Base-by-base conservation (phyloP, 2,113 vertebrate species). In the Laticauda laticaudata region DNA sequence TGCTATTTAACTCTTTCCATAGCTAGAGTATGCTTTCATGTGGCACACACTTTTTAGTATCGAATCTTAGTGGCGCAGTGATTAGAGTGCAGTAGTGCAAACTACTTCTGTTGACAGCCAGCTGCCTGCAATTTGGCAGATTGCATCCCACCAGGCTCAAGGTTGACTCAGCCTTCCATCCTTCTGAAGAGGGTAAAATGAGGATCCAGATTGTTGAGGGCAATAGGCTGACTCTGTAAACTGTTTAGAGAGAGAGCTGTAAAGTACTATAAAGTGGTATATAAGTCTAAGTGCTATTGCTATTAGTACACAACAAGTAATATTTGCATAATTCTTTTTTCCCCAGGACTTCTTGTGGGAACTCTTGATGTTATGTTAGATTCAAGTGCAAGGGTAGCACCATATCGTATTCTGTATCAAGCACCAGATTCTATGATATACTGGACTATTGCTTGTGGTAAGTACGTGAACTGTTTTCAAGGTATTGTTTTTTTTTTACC, bases 371-470 rank as follows among this genome's bases (percentile, higher is more conserved):
- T 99, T 0, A 99, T 99, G 56, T 88, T 99, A 97, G 99, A 99
- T 97, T 99, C 99, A 90, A 99, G 99, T 53, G 99, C 99, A 92
- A 98, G 99, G 5, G 98, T 99, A 59, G 99, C 99, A 54, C 99
- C 99, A 0, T 99, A 99, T 95, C 97, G 99, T 94, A 99, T 99
- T 96, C 98, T 99, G 20, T 99, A 99, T 96, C 99, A 99, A 96
- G 99, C 99, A 3, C 99, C 99, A 0, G 99, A 99, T 96, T 99
- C 99, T 64, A 96, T 99, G 93, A 97, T 98, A 61, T 99, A 99
- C 92, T 99, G 98, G 98, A 98, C 98, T 95, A 99, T 99, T 9
- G 99, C 99, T 94, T 99, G 99, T 93, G 99, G 99, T 99, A 97
- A 97, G 98, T 95, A 93, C 59, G n/a, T 10, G 7, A 8, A 1